Conservation (phyloP, 2,888 invertebrate species). For the Eupeodes luniger region DNA sequence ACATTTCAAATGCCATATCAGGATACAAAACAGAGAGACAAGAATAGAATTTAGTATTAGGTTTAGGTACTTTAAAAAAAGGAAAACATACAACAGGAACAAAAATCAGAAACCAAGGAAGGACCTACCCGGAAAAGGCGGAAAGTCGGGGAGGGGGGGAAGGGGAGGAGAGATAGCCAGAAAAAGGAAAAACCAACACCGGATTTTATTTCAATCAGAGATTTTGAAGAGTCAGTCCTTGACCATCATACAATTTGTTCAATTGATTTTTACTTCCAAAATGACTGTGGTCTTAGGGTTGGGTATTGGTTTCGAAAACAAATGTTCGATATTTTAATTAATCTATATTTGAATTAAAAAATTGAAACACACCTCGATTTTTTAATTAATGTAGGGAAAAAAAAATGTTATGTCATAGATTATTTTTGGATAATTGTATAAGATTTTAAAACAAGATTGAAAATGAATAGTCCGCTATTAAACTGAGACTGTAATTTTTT, state of each 20-base stretch:
- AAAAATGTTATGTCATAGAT: no score
- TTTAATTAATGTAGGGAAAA: no score
- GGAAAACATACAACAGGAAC: not conserved
- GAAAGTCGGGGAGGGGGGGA: not conserved
- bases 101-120: constrained; percentile 42
- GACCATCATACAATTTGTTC: constrained; percentile 55
- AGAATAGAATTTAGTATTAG: constrained; percentile 7
- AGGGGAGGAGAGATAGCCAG: not conserved
- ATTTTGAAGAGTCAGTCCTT: constrained; percentile 66
- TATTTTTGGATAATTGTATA: no score
- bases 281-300: not conserved
- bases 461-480: no score
- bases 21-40: constrained; percentile 30
- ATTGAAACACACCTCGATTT: no score
- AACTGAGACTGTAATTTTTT: no score
- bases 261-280: constrained; percentile 56
- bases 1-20: constrained; percentile 61
- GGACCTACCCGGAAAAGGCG: not conserved
- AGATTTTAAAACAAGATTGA: no score
- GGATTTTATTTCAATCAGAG: constrained; percentile 72
- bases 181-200: constrained; percentile 28
- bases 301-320: not conserved
- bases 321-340: not conserved
- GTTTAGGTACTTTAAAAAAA: not conserved
- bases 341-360: no score